A percentile compares a stretch with the other conserved stretches of the same genome.
phyloP scores from a whole-genome alignment of 2,797 vertebrate species.

The Chrysocyon brachyurus region DNA sequence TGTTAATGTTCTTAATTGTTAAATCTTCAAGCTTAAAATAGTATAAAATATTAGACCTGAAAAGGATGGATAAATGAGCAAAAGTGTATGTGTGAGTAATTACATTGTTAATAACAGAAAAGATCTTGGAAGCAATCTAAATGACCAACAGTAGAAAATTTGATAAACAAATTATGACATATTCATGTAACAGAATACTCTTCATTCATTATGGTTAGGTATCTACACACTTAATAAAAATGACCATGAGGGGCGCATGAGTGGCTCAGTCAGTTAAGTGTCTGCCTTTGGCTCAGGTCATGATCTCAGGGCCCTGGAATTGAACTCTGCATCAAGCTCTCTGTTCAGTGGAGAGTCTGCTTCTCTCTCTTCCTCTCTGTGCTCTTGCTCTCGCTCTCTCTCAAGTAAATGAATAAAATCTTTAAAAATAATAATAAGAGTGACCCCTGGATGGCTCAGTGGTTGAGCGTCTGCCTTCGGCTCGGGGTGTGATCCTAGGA shows the following conservation, averaged over 20 bases:
- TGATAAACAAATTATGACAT: constrained; percentile 3
- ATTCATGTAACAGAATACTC: not conserved
- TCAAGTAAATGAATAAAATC: not conserved
- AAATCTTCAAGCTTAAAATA: not conserved
- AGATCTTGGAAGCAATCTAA: not conserved
- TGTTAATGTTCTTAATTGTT: not conserved
- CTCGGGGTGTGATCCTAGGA: no score
- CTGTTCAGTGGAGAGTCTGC: not conserved
- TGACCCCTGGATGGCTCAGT: no score
- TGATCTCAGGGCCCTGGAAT: not conserved
- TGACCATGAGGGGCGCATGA: not conserved
- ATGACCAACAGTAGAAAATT: not conserved
- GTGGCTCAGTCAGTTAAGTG: not conserved
- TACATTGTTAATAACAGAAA: constrained; percentile 13
- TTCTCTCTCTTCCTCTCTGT: not conserved
- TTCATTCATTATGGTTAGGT: constrained; percentile 7
- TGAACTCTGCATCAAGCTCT: rapidly evolving
- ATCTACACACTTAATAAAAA: not conserved
- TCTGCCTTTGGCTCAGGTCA: not conserved
- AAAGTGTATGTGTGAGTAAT: not conserved
- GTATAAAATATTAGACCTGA: not conserved
- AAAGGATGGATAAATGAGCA: not conserved
- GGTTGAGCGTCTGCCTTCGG: no score
- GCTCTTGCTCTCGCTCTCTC: not conserved
- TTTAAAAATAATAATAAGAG: not conserved